These are phyloP conservation scores for Ammodytes marinus DNA, from an alignment of 2,113 vertebrate genomes.

Conservation along the genomic window DNA sequence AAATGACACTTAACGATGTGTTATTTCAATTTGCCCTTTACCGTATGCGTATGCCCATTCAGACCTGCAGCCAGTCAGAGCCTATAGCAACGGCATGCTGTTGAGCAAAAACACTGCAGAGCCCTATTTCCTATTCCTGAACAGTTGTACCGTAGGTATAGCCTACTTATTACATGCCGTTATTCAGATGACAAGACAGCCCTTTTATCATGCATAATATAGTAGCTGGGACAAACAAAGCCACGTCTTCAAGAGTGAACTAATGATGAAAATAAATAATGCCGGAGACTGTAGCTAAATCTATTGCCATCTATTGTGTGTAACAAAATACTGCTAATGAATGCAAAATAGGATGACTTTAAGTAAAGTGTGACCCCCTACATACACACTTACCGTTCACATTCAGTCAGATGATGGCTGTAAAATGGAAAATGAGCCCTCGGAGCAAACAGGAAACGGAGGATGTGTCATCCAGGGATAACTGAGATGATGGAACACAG, in stretches of 20 bases:
- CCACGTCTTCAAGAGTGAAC: neutral
- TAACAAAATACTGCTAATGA: neutral
- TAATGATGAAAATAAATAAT: no score
- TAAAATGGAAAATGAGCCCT: neutral
- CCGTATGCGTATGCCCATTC: neutral
- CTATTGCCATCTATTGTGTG: neutral
- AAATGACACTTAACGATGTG: no score
- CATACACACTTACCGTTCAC: no score
- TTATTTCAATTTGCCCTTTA: neutral
- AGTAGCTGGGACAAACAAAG: no score
- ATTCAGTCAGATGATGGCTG: constrained; percentile 35
- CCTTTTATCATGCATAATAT: no score
- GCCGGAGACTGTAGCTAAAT: no score
- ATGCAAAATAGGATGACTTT: neutral
- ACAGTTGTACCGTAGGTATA: no score
- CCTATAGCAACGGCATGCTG: neutral
- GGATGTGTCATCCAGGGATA: neutral
- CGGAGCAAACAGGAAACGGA: no score
- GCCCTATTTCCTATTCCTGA: no score
- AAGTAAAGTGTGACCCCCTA: neutral
- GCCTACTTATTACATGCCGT: no score
- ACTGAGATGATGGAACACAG: neutral
- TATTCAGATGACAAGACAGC: no score
- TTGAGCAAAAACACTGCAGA: neutral
- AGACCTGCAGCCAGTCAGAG: neutral